Conservation (phyloP, 37 sponge, comb jelly and placozoan species). For the Halisarca cf. caerulea region DNA sequence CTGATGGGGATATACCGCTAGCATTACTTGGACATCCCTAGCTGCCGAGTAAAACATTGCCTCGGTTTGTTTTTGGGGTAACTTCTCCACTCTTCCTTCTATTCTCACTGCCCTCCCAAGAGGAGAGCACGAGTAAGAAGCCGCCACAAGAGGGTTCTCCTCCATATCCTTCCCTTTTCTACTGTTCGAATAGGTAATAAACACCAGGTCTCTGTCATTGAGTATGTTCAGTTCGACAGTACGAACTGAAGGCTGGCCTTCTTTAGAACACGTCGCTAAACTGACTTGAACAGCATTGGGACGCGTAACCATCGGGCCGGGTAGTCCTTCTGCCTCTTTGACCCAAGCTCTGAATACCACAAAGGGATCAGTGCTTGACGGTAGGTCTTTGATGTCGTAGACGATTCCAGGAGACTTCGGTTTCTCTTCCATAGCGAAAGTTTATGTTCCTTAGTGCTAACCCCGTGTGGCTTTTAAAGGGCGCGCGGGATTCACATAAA, state of each 20-base stretch:
- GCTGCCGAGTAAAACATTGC: constrained; percentile 50
- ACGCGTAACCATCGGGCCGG: constrained; percentile 55
- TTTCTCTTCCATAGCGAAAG: too few relatives aligned
- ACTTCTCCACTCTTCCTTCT: constrained; percentile 62
- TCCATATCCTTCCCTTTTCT: constrained; percentile 78
- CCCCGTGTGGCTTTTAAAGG: too few relatives aligned
- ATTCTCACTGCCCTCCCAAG: constrained; percentile 72
- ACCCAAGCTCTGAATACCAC: constrained; percentile 72
- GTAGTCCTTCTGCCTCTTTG: constrained; percentile 53
- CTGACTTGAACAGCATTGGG: too few relatives aligned
- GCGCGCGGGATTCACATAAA: too few relatives aligned
- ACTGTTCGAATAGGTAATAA: constrained; percentile 77
- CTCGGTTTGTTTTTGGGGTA: constrained; percentile 51
- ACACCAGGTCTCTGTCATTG: constrained; percentile 52
- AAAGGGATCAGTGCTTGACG: constrained; percentile 55
- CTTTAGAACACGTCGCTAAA: constrained; percentile 66
- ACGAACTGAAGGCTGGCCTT: constrained; percentile 81
- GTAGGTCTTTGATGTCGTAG: constrained; percentile 29
- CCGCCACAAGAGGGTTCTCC: constrained; percentile 59
- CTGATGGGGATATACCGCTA: constrained; percentile 67
- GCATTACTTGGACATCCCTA: constrained; percentile 67
- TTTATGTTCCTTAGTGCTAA: too few relatives aligned
- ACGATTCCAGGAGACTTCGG: not conserved
- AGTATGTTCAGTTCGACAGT: constrained; percentile 77
- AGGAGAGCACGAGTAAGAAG: constrained; percentile 74